Evolutionary conservation across 2,888 invertebrate genomes (phyloP).

Genomic region (Melipona beecheii): DNA sequence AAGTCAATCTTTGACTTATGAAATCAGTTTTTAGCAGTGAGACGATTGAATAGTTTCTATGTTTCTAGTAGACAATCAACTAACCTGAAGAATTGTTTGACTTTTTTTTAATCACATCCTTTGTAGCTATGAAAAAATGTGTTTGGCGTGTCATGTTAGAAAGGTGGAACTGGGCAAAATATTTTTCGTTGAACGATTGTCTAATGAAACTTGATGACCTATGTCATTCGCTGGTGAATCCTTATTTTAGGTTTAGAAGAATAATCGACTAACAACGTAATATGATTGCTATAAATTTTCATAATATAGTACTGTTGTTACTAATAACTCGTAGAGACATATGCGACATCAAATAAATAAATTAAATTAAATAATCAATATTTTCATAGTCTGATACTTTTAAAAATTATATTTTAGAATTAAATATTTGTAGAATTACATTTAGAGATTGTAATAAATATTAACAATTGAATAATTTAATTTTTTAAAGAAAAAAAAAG

Average conservation of each 20-base stretch:
- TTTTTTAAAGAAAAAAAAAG: background rate
- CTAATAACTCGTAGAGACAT: no score
- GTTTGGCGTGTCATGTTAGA: background rate
- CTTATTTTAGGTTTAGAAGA: background rate
- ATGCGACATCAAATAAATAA: no score
- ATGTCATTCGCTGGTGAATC: background rate
- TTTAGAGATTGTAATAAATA: background rate
- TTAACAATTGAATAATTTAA: background rate
- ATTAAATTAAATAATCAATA: background rate
- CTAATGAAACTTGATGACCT: background rate
- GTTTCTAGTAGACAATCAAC: background rate
- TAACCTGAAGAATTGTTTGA: conserved; percentile 10
- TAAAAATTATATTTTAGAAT: background rate
- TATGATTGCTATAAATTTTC: no score
- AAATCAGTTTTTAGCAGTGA: background rate
- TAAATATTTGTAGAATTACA: background rate
- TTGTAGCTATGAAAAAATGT: background rate
- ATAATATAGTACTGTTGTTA: no score
- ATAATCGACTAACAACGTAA: background rate
- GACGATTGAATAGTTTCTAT: background rate
- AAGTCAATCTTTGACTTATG: background rate
- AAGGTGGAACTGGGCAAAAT: background rate
- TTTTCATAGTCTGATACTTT: background rate
- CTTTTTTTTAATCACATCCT: background rate
- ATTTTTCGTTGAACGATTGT: background rate